phyloP scores from a whole-genome alignment of 53 echinoderm and acorn worm species.

The Arbacia lixula region DNA sequence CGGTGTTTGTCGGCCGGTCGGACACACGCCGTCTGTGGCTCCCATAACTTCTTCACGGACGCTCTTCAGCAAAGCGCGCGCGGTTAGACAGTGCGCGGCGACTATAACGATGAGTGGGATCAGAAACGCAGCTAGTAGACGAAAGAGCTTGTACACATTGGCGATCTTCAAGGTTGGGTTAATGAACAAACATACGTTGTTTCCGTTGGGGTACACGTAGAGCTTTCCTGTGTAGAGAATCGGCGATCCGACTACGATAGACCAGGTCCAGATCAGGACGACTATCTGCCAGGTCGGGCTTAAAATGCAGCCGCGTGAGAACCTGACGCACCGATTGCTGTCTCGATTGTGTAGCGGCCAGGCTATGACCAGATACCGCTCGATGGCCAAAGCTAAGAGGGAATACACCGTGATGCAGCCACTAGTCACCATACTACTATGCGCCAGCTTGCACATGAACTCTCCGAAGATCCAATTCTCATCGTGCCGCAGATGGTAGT shows the following conservation, averaged over 20 bases:
- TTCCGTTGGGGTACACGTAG: background rate
- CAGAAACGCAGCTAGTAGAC: conserved; percentile 13
- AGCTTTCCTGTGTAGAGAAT: conserved; percentile 9
- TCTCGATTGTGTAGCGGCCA: conserved; percentile 36
- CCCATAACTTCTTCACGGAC: conserved; percentile 15
- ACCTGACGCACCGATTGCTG: conserved; percentile 6
- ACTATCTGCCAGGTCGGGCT: conserved; percentile 33
- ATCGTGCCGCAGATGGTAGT: conserved; percentile 7
- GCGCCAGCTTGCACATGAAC: conserved; percentile 39
- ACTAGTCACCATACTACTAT: conserved; percentile 20
- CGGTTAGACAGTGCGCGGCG: conserved; percentile 18
- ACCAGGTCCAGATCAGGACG: conserved; percentile 13
- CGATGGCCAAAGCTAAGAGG: conserved; percentile 38
- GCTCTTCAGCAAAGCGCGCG: conserved; percentile 20
- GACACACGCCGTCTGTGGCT: background rate
- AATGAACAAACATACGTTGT: conserved; percentile 11
- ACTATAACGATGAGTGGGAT: conserved; percentile 28
- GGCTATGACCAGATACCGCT: conserved; percentile 32
- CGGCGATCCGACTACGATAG: conserved; percentile 17
- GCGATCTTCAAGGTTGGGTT: background rate
- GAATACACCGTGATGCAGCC: conserved; percentile 37
- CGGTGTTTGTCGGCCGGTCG: background rate
- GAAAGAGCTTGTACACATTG: conserved; percentile 29
- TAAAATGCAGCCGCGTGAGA: background rate
- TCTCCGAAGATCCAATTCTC: conserved; percentile 32